Evolutionary conservation across 2,888 invertebrate genomes (phyloP).

Genomic region (Barypeithes pellucidus): DNA sequence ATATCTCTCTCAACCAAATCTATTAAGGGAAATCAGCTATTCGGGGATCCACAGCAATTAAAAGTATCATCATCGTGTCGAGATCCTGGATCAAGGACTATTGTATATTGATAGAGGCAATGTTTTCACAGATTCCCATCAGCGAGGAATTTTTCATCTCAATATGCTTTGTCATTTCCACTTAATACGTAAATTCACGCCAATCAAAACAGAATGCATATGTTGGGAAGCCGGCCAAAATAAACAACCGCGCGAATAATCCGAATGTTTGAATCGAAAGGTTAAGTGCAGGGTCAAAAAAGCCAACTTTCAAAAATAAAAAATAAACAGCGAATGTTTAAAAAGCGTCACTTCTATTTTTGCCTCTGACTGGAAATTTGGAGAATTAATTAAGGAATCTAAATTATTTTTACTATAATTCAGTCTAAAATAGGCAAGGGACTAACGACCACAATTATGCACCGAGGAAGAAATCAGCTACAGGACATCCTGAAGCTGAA

Average conservation of each 20-base stretch:
- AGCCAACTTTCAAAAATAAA: conserved; percentile 40
- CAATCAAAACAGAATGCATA: conserved; percentile 27
- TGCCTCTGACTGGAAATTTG: conserved; percentile 2
- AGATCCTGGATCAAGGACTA: no score
- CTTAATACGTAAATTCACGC: conserved; percentile 10
- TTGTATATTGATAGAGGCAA: no score
- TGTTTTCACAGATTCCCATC: no score
- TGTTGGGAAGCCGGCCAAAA: conserved; percentile 39
- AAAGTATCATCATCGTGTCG: no score
- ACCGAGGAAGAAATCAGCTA: no score
- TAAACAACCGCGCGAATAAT: conserved; percentile 25
- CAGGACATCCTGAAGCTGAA: no score
- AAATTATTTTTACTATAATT: neutral
- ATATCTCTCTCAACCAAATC: no score
- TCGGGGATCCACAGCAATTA: no score
- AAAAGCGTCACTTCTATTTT: conserved; percentile 34
- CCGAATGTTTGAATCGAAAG: conserved; percentile 34
- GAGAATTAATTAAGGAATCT: neutral
- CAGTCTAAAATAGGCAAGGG: neutral
- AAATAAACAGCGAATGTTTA: conserved; percentile 8
- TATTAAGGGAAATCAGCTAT: no score
- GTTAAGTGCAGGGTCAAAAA: conserved; percentile 49
- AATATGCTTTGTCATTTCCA: no score
- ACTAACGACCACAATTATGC: no score
- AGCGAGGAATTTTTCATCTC: no score